phyloP scores from a whole-genome alignment of 2,888 invertebrate species.

The Monoplex corrugatus region DNA sequence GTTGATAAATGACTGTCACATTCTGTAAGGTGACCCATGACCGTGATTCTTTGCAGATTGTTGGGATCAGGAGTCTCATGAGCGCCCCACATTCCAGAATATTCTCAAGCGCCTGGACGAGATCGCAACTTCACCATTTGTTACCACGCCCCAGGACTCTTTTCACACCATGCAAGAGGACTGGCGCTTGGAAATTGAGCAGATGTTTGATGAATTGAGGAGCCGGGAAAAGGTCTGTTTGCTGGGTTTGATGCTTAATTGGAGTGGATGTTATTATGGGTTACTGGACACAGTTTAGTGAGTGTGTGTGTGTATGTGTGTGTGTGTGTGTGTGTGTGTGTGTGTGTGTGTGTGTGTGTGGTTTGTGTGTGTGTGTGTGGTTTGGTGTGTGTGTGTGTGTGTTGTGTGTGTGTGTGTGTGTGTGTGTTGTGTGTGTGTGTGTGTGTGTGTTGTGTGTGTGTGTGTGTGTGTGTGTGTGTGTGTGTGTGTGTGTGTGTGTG shows the following conservation, averaged over 20 bases:
- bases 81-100: conserved; percentile 92
- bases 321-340: too few relatives aligned
- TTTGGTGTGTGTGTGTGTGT: too few relatives aligned
- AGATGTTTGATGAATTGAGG: conserved; percentile 94
- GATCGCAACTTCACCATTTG: conserved; percentile 92
- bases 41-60: conserved; percentile 88
- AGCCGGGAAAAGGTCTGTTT: conserved; percentile 83
- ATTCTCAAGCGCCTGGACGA: conserved; percentile 92
- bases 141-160: conserved; percentile 94
- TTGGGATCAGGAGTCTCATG: conserved; percentile 95
- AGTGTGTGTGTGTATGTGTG: too few relatives aligned
- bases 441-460: too few relatives aligned
- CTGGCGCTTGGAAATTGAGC: conserved; percentile 97
- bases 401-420: too few relatives aligned
- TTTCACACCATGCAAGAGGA: conserved; percentile 98
- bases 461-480: too few relatives aligned
- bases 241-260: not conserved
- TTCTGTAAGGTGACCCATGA: too few relatives aligned
- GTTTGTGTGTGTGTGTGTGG: too few relatives aligned
- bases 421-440: too few relatives aligned
- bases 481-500: too few relatives aligned
- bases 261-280: not conserved
- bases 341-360: not conserved
- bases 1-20: not conserved
- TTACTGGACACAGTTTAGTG: too few relatives aligned